phyloP scores from a whole-genome alignment of 2,797 vertebrate genomes.

The Onychomys leucogaster region DNA sequence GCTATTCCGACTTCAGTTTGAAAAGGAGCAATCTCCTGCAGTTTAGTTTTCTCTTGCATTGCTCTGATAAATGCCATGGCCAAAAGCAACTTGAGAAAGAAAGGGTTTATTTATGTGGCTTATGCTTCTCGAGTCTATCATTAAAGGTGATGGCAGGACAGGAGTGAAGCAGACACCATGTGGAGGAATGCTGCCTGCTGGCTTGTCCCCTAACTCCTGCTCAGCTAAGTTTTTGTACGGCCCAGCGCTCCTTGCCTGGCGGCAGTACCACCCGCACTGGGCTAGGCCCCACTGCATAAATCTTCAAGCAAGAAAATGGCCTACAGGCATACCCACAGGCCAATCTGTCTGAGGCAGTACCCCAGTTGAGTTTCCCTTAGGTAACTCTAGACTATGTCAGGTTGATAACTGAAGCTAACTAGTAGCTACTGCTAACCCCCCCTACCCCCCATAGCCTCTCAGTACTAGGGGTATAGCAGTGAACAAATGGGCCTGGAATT shows the following conservation, averaged over 20 bases:
- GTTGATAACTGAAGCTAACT: neutral
- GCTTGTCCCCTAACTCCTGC: neutral
- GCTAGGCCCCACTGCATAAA: neutral
- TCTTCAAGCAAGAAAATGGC: neutral
- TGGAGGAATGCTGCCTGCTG: neutral
- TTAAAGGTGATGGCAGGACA: neutral
- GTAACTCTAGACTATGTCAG: neutral
- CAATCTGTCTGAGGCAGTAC: neutral
- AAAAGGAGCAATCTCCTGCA: neutral
- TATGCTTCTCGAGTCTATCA: neutral
- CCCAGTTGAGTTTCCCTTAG: neutral
- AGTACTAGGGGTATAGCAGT: neutral
- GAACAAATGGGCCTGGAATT: constrained; percentile 47
- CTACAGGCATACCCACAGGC: neutral
- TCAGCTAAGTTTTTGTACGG: neutral
- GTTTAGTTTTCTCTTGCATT: neutral
- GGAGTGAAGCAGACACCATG: neutral
- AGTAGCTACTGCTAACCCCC: neutral
- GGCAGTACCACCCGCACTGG: neutral
- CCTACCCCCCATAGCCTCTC: neutral
- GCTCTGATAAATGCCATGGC: neutral
- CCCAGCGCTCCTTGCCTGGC: neutral
- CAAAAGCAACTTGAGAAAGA: neutral
- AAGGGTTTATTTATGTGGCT: neutral
- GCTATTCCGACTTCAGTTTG: constrained; percentile 58